These are phyloP conservation scores for Mus spicilegus DNA, from an alignment of 2,113 vertebrate genomes.

Conservation along the genomic window DNA sequence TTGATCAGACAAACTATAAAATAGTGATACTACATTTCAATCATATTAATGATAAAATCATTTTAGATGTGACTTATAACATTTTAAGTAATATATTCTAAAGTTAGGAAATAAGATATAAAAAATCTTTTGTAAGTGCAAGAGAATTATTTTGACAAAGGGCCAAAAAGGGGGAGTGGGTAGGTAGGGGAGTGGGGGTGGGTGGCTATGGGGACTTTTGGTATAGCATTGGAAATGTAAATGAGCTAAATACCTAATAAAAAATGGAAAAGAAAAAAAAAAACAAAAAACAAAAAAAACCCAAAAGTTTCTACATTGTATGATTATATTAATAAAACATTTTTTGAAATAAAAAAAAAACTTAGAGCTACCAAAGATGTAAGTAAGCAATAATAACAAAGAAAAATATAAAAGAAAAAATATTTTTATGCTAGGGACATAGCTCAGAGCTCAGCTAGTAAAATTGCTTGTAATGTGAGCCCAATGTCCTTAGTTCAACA, in stretches of 20 bases:
- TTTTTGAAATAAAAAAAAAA: constrained; percentile 44
- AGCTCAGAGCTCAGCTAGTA: not conserved
- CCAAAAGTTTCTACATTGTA: too few species aligned
- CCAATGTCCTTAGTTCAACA: not conserved
- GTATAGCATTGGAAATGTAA: too few species aligned
- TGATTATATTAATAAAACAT: too few species aligned
- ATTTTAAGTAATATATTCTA: not conserved
- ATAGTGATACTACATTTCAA: not conserved
- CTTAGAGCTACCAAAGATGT: not conserved
- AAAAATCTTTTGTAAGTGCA: not conserved
- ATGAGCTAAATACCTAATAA: too few species aligned
- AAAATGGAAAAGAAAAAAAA: too few species aligned
- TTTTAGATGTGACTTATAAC: not conserved
- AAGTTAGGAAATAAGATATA: not conserved
- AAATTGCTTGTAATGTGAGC: not conserved
- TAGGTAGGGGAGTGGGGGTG: too few species aligned
- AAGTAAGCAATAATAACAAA: not conserved
- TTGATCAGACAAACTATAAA: not conserved
- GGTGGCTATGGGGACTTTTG: too few species aligned
- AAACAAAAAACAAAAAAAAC: too few species aligned
- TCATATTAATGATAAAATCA: not conserved
- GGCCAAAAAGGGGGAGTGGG: too few species aligned
- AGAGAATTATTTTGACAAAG: constrained; percentile 12
- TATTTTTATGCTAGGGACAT: not conserved
- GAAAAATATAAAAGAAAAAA: not conserved